These are phyloP conservation scores for Benthosema pterotum DNA, from an alignment of 2,797 vertebrate species.

Conservation along the genomic window DNA sequence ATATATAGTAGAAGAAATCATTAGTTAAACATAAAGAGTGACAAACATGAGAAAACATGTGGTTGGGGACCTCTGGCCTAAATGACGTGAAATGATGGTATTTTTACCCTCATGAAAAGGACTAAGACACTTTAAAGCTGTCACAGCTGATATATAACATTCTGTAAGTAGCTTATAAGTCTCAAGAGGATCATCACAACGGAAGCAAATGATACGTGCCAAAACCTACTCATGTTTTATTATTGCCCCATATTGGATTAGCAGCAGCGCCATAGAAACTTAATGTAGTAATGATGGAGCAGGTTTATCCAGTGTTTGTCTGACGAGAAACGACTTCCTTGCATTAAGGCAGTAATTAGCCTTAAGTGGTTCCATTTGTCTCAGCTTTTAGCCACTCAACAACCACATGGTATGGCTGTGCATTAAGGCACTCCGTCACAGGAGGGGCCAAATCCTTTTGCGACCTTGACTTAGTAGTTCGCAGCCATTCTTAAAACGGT, in stretches of 20 bases:
- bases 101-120: too few species aligned
- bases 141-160: conserved; percentile 13
- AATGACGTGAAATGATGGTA: too few species aligned
- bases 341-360: conserved; percentile 49
- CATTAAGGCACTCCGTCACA: conserved; percentile 53
- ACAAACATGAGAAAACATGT: too few species aligned
- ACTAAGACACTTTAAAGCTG: not conserved
- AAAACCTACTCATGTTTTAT: conserved; percentile 19
- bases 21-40: too few species aligned
- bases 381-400: conserved; percentile 44
- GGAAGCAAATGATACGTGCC: conserved; percentile 20
- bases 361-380: conserved; percentile 55
- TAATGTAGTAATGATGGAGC: conserved; percentile 31
- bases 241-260: conserved; percentile 24
- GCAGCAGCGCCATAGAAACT: conserved; percentile 26
- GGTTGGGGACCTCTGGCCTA: too few species aligned
- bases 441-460: too few species aligned
- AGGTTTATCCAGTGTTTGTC: conserved; percentile 46
- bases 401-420: conserved; percentile 11
- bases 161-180: conserved; percentile 14
- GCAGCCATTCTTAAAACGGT: too few species aligned
- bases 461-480: too few species aligned
- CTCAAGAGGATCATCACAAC: conserved; percentile 23
- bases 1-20: too few species aligned
- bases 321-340: conserved; percentile 39